Evolutionary conservation across 2,113 vertebrate genomes (phyloP).

Genomic region (Hyperoodon ampullatus): DNA sequence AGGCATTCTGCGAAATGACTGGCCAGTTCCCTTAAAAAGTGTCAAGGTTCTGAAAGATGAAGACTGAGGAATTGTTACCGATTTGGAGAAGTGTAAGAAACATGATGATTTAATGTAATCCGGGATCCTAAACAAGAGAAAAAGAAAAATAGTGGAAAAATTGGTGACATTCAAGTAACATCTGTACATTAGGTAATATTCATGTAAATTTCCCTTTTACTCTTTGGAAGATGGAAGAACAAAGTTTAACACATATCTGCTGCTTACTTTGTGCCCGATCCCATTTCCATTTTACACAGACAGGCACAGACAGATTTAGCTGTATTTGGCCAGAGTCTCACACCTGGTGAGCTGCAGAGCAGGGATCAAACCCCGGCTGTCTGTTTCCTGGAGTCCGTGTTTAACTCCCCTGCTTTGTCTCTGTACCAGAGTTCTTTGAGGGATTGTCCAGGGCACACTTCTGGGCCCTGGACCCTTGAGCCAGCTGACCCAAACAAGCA

Average conservation of each 20-base stretch:
- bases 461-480: background rate
- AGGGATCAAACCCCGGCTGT: background rate
- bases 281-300: background rate
- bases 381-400: background rate
- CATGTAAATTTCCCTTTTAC: background rate
- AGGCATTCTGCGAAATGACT: background rate
- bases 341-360: background rate
- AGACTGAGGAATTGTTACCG: background rate
- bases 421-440: background rate
- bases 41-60: conserved; percentile 2
- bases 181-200: background rate
- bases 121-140: background rate
- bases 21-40: conserved; percentile 40
- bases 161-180: background rate
- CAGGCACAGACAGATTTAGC: background rate
- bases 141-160: background rate
- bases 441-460: background rate
- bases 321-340: background rate
- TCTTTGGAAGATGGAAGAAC: background rate
- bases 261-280: background rate
- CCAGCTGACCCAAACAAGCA: background rate
- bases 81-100: background rate
- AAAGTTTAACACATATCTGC: background rate
- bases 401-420: background rate
- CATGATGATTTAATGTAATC: background rate